These are phyloP conservation scores for Anagyrus pseudococci DNA, from an alignment of 2,888 invertebrate genomes.

Conservation along the genomic window DNA sequence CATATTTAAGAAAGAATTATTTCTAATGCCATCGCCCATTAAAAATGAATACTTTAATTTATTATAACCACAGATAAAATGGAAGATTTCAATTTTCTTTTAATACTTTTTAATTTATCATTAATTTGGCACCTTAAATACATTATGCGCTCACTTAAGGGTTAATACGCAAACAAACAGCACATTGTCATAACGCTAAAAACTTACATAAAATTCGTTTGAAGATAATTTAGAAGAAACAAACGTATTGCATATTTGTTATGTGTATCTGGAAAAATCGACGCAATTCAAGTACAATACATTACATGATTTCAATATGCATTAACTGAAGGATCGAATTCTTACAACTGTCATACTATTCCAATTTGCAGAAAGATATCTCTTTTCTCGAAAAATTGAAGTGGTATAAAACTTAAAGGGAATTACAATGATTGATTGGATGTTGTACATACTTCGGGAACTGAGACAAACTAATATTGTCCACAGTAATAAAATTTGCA, in stretches of 20 bases:
- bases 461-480: not conserved
- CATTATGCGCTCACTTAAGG: not conserved
- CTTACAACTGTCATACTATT: no score
- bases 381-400: no score
- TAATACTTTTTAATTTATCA: not conserved
- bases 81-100: no score
- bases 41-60: no score
- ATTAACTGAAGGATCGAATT: conserved; percentile 14
- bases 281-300: conserved; percentile 33
- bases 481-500: conserved; percentile 2
- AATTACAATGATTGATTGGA: conserved; percentile 12
- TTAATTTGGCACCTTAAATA: not conserved
- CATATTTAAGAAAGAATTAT: no score
- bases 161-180: conserved; percentile 33
- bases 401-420: no score
- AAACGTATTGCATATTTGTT: conserved; percentile 37
- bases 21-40: no score
- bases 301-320: conserved; percentile 18
- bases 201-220: conserved; percentile 36
- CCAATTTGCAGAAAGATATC: no score
- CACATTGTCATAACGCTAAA: conserved; percentile 29
- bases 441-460: conserved; percentile 1
- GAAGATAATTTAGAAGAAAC: conserved; percentile 36
- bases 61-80: no score
- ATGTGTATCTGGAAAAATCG: conserved; percentile 36